Conservation (phyloP, 2,888 invertebrate genomes). For the Lissocephala sabroskyi region DNA sequence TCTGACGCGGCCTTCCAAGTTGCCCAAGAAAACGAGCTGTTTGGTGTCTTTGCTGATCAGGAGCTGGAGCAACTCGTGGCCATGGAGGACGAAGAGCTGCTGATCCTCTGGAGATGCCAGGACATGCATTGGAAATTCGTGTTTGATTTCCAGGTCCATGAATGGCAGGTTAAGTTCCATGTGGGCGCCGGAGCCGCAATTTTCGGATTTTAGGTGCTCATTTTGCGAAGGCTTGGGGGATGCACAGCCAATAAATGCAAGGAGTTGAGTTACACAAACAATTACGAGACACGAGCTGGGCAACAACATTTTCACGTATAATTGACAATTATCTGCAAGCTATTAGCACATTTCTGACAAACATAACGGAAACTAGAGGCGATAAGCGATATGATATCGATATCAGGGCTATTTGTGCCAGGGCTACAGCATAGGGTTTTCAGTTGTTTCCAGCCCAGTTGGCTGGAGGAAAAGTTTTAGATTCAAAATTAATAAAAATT, state of each 20-base stretch:
- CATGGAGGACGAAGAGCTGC: slow-evolving; percentile 59
- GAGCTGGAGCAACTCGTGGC: slow-evolving; percentile 57
- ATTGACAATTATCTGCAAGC: no score
- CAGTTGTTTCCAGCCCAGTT: neutral
- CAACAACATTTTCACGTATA: no score
- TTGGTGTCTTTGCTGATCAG: slow-evolving; percentile 47
- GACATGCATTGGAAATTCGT: slow-evolving; percentile 45
- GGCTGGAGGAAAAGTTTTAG: no score
- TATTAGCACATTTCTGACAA: no score
- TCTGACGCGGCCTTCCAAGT: slow-evolving; percentile 44
- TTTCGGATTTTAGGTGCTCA: no score
- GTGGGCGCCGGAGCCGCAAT: no score
- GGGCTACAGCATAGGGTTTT: neutral
- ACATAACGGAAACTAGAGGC: no score
- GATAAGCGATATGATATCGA: no score
- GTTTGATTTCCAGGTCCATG: slow-evolving; percentile 59
- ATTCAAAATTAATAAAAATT: slow-evolving; percentile 24
- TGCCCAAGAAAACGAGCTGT: slow-evolving; percentile 53
- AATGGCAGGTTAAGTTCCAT: slow-evolving; percentile 62
- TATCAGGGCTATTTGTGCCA: neutral
- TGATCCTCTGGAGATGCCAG: slow-evolving; percentile 52
- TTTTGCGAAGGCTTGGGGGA: no score
- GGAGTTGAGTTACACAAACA: no score
- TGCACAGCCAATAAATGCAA: no score
- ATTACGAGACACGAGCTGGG: slow-evolving; percentile 30